These are phyloP conservation scores for Notechis scutatus DNA, from an alignment of 2,113 vertebrate species.

Conservation along the genomic window DNA sequence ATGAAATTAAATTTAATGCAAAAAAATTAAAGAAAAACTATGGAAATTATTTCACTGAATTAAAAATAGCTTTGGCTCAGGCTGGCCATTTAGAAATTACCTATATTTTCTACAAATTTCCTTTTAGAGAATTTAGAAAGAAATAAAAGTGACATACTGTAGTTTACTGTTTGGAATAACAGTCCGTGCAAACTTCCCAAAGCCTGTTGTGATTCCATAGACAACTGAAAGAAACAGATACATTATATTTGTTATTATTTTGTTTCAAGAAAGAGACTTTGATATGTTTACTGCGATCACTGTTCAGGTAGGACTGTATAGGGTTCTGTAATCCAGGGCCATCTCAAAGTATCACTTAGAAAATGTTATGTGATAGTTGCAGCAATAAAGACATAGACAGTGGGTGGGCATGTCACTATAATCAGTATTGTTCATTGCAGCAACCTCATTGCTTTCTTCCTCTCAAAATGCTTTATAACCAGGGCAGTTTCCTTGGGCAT, in stretches of 20 bases:
- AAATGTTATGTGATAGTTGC: neutral
- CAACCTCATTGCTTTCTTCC: neutral
- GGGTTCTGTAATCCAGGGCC: neutral
- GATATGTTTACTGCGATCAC: neutral
- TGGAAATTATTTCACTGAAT: neutral
- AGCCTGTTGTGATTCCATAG: slow-evolving; percentile 97
- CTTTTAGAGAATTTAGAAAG: slow-evolving; percentile 9
- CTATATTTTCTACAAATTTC: neutral
- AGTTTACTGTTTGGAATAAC: slow-evolving; percentile 91
- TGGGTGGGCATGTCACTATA: neutral
- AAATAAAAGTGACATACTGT: slow-evolving; percentile 69
- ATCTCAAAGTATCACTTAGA: neutral
- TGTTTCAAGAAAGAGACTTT: neutral
- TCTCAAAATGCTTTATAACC: neutral
- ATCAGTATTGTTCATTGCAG: neutral
- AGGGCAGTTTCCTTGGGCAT: neutral
- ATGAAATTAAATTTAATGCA: neutral
- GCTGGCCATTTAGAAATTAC: neutral
- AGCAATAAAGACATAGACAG: neutral
- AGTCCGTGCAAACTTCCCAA: slow-evolving; percentile 96
- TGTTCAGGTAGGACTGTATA: neutral
- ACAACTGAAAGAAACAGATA: slow-evolving; percentile 77
- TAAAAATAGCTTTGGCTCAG: neutral
- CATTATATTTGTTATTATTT: slow-evolving; percentile 14
- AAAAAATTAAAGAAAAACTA: neutral